These are phyloP conservation scores for Potamilus streckersoni DNA, from an alignment of 1,140 invertebrate species.

Conservation along the genomic window DNA sequence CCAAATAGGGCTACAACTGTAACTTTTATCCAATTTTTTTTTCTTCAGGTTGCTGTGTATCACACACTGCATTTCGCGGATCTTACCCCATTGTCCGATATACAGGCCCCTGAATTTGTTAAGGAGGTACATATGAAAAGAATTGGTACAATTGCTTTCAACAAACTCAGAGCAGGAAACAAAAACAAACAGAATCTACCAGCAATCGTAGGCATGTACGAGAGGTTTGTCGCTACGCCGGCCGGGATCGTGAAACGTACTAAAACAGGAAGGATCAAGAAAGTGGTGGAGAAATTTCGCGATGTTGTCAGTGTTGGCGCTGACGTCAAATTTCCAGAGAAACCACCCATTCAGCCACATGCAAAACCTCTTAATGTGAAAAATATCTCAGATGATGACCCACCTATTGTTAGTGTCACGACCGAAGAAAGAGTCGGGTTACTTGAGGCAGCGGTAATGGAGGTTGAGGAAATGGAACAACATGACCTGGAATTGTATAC, in stretches of 20 bases:
- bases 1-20: background rate
- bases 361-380: no score
- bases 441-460: no score
- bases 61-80: slow-evolving; percentile 45
- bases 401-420: no score
- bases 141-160: slow-evolving; percentile 21
- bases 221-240: slow-evolving; percentile 27
- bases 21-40: background rate
- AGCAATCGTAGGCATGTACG: slow-evolving; percentile 26
- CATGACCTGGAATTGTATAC: no score
- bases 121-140: slow-evolving; percentile 29
- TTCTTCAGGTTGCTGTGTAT: slow-evolving; percentile 41
- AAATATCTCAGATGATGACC: no score
- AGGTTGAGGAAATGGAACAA: no score
- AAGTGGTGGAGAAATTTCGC: slow-evolving; percentile 19
- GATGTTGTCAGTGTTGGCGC: no score
- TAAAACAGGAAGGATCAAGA: slow-evolving; percentile 12
- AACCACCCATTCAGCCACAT: no score
- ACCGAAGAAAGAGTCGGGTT: no score
- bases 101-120: background rate
- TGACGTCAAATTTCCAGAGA: no score
- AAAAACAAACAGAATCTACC: slow-evolving; percentile 28
- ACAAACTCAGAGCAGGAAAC: slow-evolving; percentile 19
- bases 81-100: slow-evolving; percentile 24
- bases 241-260: background rate